A percentile compares a stretch with the other conserved stretches of the same genome.
Conservation (phyloP, 1,140 invertebrate species). For the Drosophila willistoni region DNA sequence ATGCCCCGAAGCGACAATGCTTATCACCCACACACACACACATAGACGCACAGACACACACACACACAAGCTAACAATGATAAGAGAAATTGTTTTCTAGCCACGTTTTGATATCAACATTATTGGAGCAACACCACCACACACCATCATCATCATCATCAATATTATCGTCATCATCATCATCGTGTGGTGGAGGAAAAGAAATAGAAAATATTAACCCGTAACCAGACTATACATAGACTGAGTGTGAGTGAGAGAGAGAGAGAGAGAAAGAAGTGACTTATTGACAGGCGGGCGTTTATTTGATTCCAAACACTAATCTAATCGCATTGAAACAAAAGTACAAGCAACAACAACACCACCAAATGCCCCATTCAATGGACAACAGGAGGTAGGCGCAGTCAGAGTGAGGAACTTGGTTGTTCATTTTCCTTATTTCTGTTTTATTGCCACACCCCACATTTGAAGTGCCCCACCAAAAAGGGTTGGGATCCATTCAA, state of each 20-base stretch:
- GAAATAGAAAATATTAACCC: slow-evolving; percentile 46
- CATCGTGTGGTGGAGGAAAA: background rate
- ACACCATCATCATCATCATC: too few species aligned
- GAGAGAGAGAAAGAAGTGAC: slow-evolving; percentile 12
- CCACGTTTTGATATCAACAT: slow-evolving; percentile 55
- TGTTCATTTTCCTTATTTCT: slow-evolving; percentile 10
- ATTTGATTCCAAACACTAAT: slow-evolving; percentile 63
- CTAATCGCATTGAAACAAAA: slow-evolving; percentile 81
- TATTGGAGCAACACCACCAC: slow-evolving; percentile 43
- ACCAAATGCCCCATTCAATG: slow-evolving; percentile 27
- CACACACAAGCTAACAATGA: slow-evolving; percentile 35
- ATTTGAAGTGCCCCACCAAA: slow-evolving; percentile 23
- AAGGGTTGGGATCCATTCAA: background rate
- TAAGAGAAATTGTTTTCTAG: slow-evolving; percentile 28
- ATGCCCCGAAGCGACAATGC: slow-evolving; percentile 53
- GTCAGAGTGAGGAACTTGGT: slow-evolving; percentile 21
- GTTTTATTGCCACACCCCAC: slow-evolving; percentile 76
- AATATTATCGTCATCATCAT: too few species aligned
- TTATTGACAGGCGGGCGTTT: slow-evolving; percentile 58
- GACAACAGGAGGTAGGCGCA: slow-evolving; percentile 22
- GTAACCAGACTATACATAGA: slow-evolving; percentile 18
- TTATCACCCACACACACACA: slow-evolving; percentile 57
- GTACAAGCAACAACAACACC: slow-evolving; percentile 58
- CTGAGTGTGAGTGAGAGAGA: too few species aligned
- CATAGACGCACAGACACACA: slow-evolving; percentile 38